A percentile compares a stretch with the other conserved stretches of the same genome.
phyloP scores from a whole-genome alignment of 2,113 vertebrate species.

The Martes martes region DNA sequence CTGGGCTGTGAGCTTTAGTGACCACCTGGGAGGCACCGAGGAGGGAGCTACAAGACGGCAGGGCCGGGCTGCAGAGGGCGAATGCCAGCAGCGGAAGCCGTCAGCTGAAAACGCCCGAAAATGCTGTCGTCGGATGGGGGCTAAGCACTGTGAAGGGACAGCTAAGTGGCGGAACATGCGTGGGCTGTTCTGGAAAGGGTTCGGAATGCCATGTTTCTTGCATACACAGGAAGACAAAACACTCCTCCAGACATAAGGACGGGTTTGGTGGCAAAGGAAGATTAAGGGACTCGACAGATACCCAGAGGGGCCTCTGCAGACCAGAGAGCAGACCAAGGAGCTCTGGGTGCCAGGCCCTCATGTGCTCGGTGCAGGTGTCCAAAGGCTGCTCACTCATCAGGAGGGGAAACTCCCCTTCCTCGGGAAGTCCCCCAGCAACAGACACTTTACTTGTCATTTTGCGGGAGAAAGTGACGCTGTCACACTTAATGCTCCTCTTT shows the following conservation, averaged over 20 bases:
- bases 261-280: not conserved
- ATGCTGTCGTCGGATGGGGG: rapidly evolving
- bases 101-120: not conserved
- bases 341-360: not conserved
- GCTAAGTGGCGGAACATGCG: not conserved
- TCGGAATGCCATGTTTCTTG: not conserved
- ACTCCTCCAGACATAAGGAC: not conserved
- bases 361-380: rapidly evolving
- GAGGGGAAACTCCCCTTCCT: not conserved
- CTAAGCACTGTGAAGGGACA: not conserved
- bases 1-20: not conserved
- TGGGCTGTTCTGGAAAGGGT: not conserved
- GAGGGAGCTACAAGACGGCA: rapidly evolving
- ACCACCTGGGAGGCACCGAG: not conserved
- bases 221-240: not conserved
- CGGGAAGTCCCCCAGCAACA: not conserved
- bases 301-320: not conserved
- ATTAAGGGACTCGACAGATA: not conserved
- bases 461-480: not conserved
- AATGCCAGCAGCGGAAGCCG: too few species aligned
- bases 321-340: not conserved
- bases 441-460: not conserved
- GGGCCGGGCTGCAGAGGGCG: not conserved
- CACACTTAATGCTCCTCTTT: not conserved
- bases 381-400: rapidly evolving